phyloP scores from a whole-genome alignment of 2,888 invertebrate species.

The Helobdella robusta region DNA sequence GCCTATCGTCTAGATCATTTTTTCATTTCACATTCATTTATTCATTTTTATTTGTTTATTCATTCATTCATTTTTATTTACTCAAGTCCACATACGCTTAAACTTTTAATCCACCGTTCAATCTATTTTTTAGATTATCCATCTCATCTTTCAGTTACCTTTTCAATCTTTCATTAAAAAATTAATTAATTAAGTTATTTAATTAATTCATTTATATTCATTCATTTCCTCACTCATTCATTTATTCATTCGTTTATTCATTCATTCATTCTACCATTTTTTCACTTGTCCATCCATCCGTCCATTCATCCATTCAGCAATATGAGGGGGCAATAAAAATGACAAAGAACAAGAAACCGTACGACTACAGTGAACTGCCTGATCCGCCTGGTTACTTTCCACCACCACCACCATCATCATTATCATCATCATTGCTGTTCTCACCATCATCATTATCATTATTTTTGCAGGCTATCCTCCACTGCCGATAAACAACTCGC shows the following conservation, averaged over 20 bases:
- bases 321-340: conserved; percentile 74
- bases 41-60: too few species aligned
- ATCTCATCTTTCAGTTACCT: background rate
- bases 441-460: background rate
- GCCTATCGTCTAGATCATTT: too few species aligned
- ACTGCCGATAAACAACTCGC: conserved; percentile 37
- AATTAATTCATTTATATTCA: background rate
- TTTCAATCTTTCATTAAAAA: background rate
- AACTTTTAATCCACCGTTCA: background rate
- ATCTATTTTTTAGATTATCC: background rate
- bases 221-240: background rate
- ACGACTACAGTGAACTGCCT: conserved; percentile 72
- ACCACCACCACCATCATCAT: background rate
- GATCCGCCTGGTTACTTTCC: conserved; percentile 59
- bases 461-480: conserved; percentile 41
- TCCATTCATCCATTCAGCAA: too few species aligned
- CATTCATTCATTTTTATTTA: too few species aligned
- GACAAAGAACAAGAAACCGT: conserved; percentile 65
- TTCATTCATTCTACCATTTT: too few species aligned
- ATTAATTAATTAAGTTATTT: background rate
- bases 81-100: too few species aligned
- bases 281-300: background rate
- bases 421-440: background rate
- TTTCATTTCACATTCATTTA: too few species aligned
- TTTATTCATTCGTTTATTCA: background rate